Percentiles rank a stretch among this genome's conserved stretches.
Evolutionary conservation across 2,888 invertebrate genomes (phyloP).

Genomic region (Phasia obesa): DNA sequence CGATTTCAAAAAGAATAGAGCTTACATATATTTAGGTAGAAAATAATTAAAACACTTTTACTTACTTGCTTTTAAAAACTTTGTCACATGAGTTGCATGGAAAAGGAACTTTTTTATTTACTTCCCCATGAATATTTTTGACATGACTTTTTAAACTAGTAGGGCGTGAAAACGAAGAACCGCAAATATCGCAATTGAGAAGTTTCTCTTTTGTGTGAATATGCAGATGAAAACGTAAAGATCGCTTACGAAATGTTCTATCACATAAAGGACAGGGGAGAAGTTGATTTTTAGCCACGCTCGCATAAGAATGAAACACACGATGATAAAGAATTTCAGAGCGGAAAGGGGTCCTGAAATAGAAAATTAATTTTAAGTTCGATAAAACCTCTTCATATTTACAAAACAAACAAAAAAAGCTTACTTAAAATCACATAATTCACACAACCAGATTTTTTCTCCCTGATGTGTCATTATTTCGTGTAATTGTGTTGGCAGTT

Average conservation of each 20-base stretch:
- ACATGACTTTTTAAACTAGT: slow-evolving; percentile 86
- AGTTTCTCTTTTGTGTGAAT: slow-evolving; percentile 90
- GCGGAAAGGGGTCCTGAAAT: slow-evolving; percentile 83
- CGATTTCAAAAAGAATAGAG: no score
- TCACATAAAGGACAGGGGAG: slow-evolving; percentile 87
- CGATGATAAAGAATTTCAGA: slow-evolving; percentile 90
- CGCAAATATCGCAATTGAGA: slow-evolving; percentile 86
- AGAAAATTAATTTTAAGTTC: not conserved
- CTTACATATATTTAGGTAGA: no score
- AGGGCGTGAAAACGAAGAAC: slow-evolving; percentile 86
- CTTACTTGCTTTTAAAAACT: slow-evolving; percentile 83
- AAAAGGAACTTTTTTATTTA: slow-evolving; percentile 36
- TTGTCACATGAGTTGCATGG: slow-evolving; percentile 83
- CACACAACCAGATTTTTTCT: slow-evolving; percentile 73
- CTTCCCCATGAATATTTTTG: slow-evolving; percentile 83
- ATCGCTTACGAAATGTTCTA: slow-evolving; percentile 86
- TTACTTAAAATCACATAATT: slow-evolving; percentile 76
- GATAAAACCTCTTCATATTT: no score
- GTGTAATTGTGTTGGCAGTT: not conserved
- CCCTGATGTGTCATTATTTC: slow-evolving; percentile 6
- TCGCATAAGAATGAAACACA: slow-evolving; percentile 84
- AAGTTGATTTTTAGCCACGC: slow-evolving; percentile 76
- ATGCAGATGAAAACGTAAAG: slow-evolving; percentile 87
- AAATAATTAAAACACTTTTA: slow-evolving; percentile 70
- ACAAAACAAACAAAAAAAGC: no score